Evolutionary conservation across 2,113 vertebrate species (phyloP).

Genomic region (Fukomys damarensis): DNA sequence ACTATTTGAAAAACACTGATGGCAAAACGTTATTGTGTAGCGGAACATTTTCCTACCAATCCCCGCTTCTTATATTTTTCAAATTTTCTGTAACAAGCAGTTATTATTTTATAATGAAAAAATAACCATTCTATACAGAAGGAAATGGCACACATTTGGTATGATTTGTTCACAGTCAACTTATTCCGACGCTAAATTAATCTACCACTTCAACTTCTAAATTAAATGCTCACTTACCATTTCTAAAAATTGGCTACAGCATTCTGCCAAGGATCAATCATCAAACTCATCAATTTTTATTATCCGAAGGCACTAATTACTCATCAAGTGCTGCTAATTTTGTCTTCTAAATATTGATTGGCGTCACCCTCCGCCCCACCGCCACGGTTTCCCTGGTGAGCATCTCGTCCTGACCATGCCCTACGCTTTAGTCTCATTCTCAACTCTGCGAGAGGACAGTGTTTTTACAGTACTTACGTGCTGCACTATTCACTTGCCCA

Average conservation of each 20-base stretch:
- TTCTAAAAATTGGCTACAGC: conserved; percentile 49
- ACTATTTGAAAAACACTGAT: not conserved
- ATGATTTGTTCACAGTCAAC: conserved; percentile 35
- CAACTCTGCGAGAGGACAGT: not conserved
- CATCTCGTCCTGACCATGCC: not conserved
- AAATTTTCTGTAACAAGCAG: not conserved
- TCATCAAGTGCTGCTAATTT: conserved; percentile 20
- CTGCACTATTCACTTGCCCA: not conserved
- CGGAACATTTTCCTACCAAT: not conserved
- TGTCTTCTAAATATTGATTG: conserved; percentile 17
- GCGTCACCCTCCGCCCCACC: not conserved
- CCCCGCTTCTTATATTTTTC: conserved; percentile 33
- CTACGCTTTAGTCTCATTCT: not conserved
- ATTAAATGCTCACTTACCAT: conserved; percentile 43
- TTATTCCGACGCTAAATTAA: conserved; percentile 43
- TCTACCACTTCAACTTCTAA: conserved; percentile 65
- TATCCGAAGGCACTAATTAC: conserved; percentile 37
- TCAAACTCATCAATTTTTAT: conserved; percentile 58
- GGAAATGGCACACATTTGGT: not conserved
- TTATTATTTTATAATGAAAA: conserved; percentile 49
- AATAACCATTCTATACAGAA: not conserved
- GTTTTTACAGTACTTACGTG: not conserved
- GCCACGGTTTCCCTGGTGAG: not conserved
- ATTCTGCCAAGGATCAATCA: conserved; percentile 60
- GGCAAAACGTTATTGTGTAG: not conserved